These are phyloP conservation scores for Trematomus bernacchii DNA, from an alignment of 2,797 vertebrate species.

Conservation along the genomic window DNA sequence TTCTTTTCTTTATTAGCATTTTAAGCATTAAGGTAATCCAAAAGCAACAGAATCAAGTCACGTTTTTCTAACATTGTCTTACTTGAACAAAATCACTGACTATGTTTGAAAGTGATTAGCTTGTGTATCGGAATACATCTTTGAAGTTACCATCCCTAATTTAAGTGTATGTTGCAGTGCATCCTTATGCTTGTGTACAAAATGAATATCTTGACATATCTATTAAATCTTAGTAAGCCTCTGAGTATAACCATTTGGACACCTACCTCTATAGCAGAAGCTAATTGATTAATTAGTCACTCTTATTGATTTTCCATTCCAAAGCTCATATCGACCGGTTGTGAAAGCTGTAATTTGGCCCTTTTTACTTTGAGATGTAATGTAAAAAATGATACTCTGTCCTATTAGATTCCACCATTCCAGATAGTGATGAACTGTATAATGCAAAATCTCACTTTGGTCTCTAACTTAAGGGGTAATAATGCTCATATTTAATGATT, in stretches of 20 bases:
- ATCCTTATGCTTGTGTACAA: not conserved
- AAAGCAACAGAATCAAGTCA: no score
- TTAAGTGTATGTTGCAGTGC: not conserved
- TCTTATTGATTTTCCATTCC: constrained; percentile 30
- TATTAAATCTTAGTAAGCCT: constrained; percentile 11
- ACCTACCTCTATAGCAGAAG: not conserved
- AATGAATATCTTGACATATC: not conserved
- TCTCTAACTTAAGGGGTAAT: constrained; percentile 23
- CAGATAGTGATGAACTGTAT: constrained; percentile 2
- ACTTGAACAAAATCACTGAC: no score
- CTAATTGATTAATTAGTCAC: constrained; percentile 19
- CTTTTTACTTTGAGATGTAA: constrained; percentile 23
- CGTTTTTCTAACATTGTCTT: no score
- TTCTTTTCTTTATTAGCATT: no score
- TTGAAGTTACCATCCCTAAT: no score
- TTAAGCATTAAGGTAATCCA: no score
- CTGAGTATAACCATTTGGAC: constrained; percentile 5
- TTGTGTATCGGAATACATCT: no score
- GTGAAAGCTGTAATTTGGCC: constrained; percentile 41
- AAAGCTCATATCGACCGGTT: not conserved
- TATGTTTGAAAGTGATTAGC: no score
- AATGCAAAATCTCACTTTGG: not conserved
- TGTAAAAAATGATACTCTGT: constrained; percentile 2
- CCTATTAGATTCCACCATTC: constrained; percentile 16
- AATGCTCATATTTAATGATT: constrained; percentile 41